A percentile compares a stretch with the other conserved stretches of the same genome.
phyloP scores from a whole-genome alignment of 2,113 vertebrate genomes.

The Edolisoma coerulescens region DNA sequence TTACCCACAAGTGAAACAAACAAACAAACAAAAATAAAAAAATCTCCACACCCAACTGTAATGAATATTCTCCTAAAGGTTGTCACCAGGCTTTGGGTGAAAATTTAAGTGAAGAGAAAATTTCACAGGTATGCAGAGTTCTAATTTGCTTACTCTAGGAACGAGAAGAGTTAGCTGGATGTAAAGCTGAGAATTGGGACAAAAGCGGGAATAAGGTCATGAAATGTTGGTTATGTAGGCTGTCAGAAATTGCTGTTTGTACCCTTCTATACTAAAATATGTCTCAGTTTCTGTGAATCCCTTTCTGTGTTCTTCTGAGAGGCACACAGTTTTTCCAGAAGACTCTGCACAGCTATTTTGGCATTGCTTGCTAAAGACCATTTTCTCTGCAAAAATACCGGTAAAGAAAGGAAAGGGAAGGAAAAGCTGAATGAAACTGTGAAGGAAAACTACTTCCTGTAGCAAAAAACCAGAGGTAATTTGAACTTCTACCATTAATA shows the following conservation, averaged over 20 bases:
- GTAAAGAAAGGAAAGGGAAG: background rate
- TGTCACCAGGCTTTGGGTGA: background rate
- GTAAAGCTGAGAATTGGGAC: background rate
- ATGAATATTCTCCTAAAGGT: background rate
- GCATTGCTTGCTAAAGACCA: background rate
- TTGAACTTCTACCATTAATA: rapidly evolving
- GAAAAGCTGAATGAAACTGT: background rate
- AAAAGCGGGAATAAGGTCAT: background rate
- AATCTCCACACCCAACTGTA: background rate
- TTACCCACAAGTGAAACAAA: background rate
- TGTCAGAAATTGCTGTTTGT: background rate
- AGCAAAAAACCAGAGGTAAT: background rate
- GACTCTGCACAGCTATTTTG: background rate
- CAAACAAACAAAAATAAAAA: background rate
- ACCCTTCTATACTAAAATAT: background rate
- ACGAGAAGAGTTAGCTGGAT: background rate
- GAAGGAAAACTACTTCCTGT: background rate
- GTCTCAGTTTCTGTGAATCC: background rate
- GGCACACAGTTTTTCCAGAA: background rate
- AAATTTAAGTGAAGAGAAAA: background rate
- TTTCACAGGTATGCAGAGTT: background rate
- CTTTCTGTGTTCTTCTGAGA: background rate
- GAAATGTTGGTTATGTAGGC: background rate
- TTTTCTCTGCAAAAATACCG: background rate
- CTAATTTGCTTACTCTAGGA: background rate